Evolutionary conservation across 1,140 invertebrate genomes (phyloP), one percentile per base, ranked within the genome.

Genomic region (Bilobella aurantiaca): DNA sequence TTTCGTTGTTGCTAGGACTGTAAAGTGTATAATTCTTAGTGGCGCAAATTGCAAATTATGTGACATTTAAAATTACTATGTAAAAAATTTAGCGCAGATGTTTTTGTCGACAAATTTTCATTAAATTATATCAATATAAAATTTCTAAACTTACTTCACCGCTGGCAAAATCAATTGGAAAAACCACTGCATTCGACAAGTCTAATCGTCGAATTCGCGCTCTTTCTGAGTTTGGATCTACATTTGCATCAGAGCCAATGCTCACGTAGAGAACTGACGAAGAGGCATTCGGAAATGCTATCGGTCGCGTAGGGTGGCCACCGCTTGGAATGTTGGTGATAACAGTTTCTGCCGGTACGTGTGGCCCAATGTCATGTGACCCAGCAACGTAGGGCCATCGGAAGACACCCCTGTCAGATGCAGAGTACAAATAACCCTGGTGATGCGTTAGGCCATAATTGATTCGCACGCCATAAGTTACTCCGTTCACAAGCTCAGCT

Each of bases 311-410:
- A 12, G 34, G 34, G 8, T 18, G 18, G 34, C 8, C 34, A 42
- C 18, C 34, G 34, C 8, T 42, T 12, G 63, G 59, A n/a, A 69
- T 65, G 5, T 32, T n/a, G 27, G 1, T 5, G 1, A 69, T 32
- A n/a, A 69, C 60, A 1, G 21, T 37, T 37, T 60, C 46, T 0
- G 28, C 2, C 0, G 1, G 1, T 1, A 21, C 58, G n/a, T n/a
- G n/a, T 30, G 30, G 31, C 3, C 62, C 62, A 21, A 37, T 14
- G 0, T 21, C n/a, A 5, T 62, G 58, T 30, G 34, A 30, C 3
- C 67, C 67, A 2, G 64, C 16, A 18, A 0, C 30, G 53, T 69
- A 69, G 0, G 63, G 59, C 67, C 67, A 69, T n/a, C 67, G n/a
- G 37, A 65, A 69, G 0, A 69, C 64, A 12, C 25, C 56, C 23